Evolutionary conservation across 1,140 invertebrate genomes (phyloP), one percentile per base, ranked within the genome.

Genomic region (Drosophila pruinosa): DNA sequence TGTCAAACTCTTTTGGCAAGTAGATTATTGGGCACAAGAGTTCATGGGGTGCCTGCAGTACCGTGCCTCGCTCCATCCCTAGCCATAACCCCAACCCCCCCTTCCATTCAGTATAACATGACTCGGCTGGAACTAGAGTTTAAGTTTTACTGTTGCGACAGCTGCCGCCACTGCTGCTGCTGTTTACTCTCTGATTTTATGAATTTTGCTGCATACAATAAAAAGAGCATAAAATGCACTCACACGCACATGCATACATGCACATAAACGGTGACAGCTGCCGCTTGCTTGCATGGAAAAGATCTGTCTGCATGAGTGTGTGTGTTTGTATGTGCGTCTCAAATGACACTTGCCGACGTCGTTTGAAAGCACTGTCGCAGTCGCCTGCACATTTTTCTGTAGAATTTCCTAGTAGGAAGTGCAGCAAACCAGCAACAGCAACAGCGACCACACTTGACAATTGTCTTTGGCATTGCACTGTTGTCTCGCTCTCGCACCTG

Each of bases 381-480:
- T 39, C 50, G 59, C 38, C 78, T 74, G 75, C 78, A 80, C 69
- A 78, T 78, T 65, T 76, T 85, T 85, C 77, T 67, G 45, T 64
- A 80, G 81, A 85, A 85, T 86, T 83, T 86, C 80, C 81, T 77
- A 86, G 73, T 80, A 85, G 81, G 81, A 85, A 85, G 81, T 86
- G 77, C 79, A 83, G 72, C 31, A 71, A 24, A 43, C 41, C 36
- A 62, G 15, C 15, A 53, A 58, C n/a, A 41, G 45, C 38, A 63
- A 61, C 41, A 80, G 56, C 56, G 53, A 43, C 73, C 50, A 56
- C 80, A 86, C 81, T 85, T 85, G 80, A 85, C 68, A 75, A 78
- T 47, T 80, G 68, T 78, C 53, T 73, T 56, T 62, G 68, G 50
- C 39, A 34, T 15, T 58, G 48, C 58, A 70, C 50, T 39, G 61